These are phyloP conservation scores for Pristionchus entomophagus DNA, from an alignment of 2,888 invertebrate genomes.

Conservation along the genomic window DNA sequence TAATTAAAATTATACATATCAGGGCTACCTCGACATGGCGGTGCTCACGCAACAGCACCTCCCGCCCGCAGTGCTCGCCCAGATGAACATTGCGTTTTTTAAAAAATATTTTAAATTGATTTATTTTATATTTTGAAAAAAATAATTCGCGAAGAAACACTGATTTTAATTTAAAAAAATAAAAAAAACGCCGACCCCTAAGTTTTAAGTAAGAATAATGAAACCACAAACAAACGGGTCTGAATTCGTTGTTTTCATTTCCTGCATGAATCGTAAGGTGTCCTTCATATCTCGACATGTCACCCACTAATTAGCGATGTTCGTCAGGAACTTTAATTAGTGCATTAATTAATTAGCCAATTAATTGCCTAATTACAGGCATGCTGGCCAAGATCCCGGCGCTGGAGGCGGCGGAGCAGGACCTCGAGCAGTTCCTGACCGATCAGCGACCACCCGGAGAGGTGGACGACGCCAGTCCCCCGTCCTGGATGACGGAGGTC, in stretches of 20 bases:
- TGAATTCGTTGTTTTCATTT: too few relatives aligned
- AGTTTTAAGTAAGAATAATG: too few relatives aligned
- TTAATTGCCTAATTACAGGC: conserved; percentile 4
- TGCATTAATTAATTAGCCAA: not conserved
- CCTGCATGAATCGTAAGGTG: too few relatives aligned
- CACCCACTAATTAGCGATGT: too few relatives aligned
- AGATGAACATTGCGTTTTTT: conserved; percentile 39
- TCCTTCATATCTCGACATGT: too few relatives aligned
- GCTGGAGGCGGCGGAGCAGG: conserved; percentile 36
- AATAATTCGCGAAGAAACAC: too few relatives aligned
- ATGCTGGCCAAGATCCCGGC: conserved; percentile 44
- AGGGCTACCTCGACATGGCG: conserved; percentile 57
- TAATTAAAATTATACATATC: not conserved
- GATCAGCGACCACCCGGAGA: conserved; percentile 35
- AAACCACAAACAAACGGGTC: too few relatives aligned
- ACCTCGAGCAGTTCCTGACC: conserved; percentile 9
- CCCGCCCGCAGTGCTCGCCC: conserved; percentile 36
- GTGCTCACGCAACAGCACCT: conserved; percentile 54
- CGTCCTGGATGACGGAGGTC: conserved; percentile 62
- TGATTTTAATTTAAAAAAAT: too few relatives aligned
- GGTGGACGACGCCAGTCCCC: conserved; percentile 51
- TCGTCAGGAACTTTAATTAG: too few relatives aligned
- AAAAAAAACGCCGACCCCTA: too few relatives aligned
- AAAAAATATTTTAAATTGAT: too few relatives aligned
- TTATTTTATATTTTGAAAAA: not conserved